Evolutionary conservation across 2,797 vertebrate genomes (phyloP).

Genomic region (Notolabrus celidotus): DNA sequence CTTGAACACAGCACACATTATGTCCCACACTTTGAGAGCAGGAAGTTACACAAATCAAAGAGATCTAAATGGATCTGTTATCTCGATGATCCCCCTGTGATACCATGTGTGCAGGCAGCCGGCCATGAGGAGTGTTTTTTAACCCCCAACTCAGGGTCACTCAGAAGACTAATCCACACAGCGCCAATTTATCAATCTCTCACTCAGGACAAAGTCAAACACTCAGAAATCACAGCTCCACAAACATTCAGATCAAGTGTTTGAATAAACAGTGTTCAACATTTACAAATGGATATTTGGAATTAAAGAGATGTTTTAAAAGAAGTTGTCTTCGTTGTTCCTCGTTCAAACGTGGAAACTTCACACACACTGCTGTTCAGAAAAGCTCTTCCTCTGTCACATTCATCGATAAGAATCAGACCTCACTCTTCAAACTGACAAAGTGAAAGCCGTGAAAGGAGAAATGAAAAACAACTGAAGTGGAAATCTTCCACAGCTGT

Average conservation of each 20-base stretch:
- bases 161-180: constrained; percentile 31
- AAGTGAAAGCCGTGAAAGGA: constrained; percentile 26
- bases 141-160: constrained; percentile 30
- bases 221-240: no score
- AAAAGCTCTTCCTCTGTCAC: constrained; percentile 24
- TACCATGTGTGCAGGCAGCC: constrained; percentile 22
- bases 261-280: background rate
- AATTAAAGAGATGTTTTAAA: no score
- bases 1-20: constrained; percentile 23
- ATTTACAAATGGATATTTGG: background rate
- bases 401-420: constrained; percentile 64
- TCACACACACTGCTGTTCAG: no score
- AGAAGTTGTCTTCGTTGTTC: no score
- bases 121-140: constrained; percentile 38
- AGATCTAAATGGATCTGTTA: constrained; percentile 69
- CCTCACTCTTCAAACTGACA: constrained; percentile 24
- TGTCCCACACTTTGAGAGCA: constrained; percentile 21
- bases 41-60: constrained; percentile 57
- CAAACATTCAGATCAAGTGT: background rate
- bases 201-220: constrained; percentile 28
- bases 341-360: no score
- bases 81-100: constrained; percentile 61
- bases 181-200: constrained; percentile 66
- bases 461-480: constrained; percentile 2
- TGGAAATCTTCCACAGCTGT: constrained; percentile 5